Base-by-base conservation (phyloP, 2,888 invertebrate genomes). In the Dicyrtoma fusca region DNA sequence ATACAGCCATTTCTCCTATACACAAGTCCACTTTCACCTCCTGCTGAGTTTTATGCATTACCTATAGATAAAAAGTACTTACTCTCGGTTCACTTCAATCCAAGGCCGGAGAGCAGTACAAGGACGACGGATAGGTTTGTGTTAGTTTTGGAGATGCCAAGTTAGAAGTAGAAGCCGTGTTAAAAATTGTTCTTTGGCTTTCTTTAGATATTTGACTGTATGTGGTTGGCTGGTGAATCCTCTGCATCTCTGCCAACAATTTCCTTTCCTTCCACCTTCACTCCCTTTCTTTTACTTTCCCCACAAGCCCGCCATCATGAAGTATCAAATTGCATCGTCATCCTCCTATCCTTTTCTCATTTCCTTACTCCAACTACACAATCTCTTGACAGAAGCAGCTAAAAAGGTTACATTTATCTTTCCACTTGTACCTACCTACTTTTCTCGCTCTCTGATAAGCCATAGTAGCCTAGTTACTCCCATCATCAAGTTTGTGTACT, bases 371-470 rank as follows among this genome's bases (percentile, higher is more conserved):
- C 34, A 34, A 8, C 3, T 34, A 34, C 34, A 34, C 34, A 34
- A 34, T 34, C 34, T n/a, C 57, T 21, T n/a, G 11, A 14, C 25
- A 10, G 25, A 57, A 25, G 14, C 1, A 14, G 57, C 4, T 25
- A 23, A 25, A 57, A 25, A 14, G 25, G 57, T 21, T 23, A 23
- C 57, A 57, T 57, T 57, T 57, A 57, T 57, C 57, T 57, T 57
- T 25, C 57, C 26, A n/a, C n/a, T 26, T 14, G 25, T 57, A 57
- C 57, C 25, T 57, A 57, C 5, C 21, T 57, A 14, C 25, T 25
- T 57, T 57, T 8, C 26, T 10, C n/a, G 14, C 13, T 25, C 14
- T 25, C 13, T 14, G 17, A n/a, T 14, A 19, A 14, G 11, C 10
- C 11, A 57, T 1, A 11, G 14, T 25, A 25, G 11, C 57, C n/a